A percentile compares a stretch with the other conserved stretches of the same genome.
phyloP scores from a whole-genome alignment of 2,888 invertebrate species.

The Caenorhabditis zanzibari region DNA sequence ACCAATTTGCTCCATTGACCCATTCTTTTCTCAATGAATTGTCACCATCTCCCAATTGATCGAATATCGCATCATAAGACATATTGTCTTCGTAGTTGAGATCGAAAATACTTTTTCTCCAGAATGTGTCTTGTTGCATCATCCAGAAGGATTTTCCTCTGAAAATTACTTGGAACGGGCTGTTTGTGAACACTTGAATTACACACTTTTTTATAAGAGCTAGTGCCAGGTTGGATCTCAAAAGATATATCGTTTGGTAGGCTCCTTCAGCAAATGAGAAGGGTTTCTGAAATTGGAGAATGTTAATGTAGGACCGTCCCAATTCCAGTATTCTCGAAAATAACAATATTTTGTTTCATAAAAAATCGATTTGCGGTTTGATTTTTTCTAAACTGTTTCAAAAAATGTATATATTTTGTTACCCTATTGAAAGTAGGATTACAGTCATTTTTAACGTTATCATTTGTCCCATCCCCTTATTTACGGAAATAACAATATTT shows the following conservation, averaged over 20 bases:
- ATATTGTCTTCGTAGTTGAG: constrained; percentile 78
- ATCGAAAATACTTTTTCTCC: constrained; percentile 80
- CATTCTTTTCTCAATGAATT: constrained; percentile 81
- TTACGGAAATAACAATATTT: too few species aligned
- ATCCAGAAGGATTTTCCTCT: constrained; percentile 83
- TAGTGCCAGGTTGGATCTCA: constrained; percentile 66
- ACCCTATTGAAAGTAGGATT: too few species aligned
- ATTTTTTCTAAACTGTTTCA: too few species aligned
- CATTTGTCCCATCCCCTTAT: too few species aligned
- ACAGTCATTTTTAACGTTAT: too few species aligned
- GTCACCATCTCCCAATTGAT: constrained; percentile 80
- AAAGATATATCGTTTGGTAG: constrained; percentile 81
- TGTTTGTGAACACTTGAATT: too few species aligned
- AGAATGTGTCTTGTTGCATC: constrained; percentile 82
- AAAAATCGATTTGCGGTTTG: too few species aligned
- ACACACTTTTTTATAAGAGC: constrained; percentile 74
- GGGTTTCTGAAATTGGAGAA: constrained; percentile 9
- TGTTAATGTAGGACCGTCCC: too few species aligned
- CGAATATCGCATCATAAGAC: constrained; percentile 81
- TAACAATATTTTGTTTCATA: too few species aligned
- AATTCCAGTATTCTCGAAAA: too few species aligned
- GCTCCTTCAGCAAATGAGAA: constrained; percentile 82
- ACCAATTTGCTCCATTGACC: constrained; percentile 84
- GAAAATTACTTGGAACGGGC: not conserved
- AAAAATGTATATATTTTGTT: too few species aligned